Conservation (phyloP, 2,113 vertebrate species). For the Motacilla tschutschensis region DNA sequence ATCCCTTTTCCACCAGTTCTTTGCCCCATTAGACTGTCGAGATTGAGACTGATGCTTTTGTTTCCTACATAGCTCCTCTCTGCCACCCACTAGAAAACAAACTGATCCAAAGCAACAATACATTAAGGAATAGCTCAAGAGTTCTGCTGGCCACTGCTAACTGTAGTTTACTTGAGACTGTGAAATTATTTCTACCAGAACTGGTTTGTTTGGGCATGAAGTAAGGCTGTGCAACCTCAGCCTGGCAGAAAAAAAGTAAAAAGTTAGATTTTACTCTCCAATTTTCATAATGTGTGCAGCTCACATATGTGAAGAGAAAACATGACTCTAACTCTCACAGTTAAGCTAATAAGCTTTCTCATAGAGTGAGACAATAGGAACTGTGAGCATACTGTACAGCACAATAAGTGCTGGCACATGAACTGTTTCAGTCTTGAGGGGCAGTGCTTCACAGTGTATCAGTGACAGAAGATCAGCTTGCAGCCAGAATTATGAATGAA, state of each 20-base stretch:
- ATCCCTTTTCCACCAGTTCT: background rate
- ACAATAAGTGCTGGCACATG: constrained; percentile 54
- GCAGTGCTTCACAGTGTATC: constrained; percentile 45
- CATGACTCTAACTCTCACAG: constrained; percentile 15
- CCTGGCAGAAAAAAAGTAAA: background rate
- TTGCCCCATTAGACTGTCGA: background rate
- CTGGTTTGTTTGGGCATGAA: background rate
- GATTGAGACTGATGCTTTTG: background rate
- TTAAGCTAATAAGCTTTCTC: constrained; percentile 54
- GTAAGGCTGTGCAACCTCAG: background rate
- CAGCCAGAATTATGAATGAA: constrained; percentile 54
- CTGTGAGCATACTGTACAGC: constrained; percentile 46
- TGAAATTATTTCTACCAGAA: background rate
- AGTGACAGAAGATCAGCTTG: constrained; percentile 47
- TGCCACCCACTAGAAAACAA: constrained; percentile 14
- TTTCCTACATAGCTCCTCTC: background rate
- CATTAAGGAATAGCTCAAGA: background rate
- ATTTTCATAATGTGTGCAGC: background rate
- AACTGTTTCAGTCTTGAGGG: constrained; percentile 49
- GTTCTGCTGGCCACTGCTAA: background rate
- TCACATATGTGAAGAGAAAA: constrained; percentile 30
- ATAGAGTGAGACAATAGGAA: constrained; percentile 48
- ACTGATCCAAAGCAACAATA: constrained; percentile 25
- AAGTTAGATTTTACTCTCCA: constrained; percentile 3
- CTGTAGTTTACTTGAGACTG: background rate